Evolutionary conservation across 2,113 vertebrate genomes (phyloP).

Genomic region (Nothoprocta pentlandii): DNA sequence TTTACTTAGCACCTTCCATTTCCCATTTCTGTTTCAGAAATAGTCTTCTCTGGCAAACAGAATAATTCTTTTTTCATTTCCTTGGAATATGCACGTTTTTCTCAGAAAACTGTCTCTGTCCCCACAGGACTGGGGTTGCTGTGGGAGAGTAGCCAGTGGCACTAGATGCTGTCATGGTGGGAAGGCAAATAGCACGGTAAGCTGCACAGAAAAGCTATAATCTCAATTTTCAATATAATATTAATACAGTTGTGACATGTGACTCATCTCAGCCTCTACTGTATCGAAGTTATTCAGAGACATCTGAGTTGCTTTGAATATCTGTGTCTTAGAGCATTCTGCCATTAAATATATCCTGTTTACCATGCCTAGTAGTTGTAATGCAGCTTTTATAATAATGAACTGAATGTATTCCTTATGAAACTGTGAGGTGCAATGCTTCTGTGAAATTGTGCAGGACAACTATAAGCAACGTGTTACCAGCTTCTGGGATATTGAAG

Average conservation of each 20-base stretch:
- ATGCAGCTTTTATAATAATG: neutral
- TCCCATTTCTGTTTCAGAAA: neutral
- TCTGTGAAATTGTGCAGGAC: neutral
- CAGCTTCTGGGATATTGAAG: neutral
- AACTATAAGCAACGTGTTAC: neutral
- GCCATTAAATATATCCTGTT: accelerated
- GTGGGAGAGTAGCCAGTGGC: slow-evolving; percentile 72
- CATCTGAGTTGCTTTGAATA: neutral
- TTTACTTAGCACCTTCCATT: neutral
- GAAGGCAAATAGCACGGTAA: slow-evolving; percentile 57
- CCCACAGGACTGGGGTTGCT: slow-evolving; percentile 80
- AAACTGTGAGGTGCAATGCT: neutral
- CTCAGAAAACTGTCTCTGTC: neutral
- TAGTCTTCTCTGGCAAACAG: neutral
- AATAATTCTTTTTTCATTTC: neutral
- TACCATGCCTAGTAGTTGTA: neutral
- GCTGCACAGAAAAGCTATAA: neutral
- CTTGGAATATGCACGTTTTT: neutral
- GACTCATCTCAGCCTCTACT: neutral
- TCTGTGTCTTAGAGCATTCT: neutral
- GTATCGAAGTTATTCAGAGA: neutral
- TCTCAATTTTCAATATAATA: neutral
- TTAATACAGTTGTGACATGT: neutral
- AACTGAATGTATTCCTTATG: neutral
- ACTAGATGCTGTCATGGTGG: slow-evolving; percentile 83